phyloP scores from a whole-genome alignment of 2,888 invertebrate species.

The Spisula solida region DNA sequence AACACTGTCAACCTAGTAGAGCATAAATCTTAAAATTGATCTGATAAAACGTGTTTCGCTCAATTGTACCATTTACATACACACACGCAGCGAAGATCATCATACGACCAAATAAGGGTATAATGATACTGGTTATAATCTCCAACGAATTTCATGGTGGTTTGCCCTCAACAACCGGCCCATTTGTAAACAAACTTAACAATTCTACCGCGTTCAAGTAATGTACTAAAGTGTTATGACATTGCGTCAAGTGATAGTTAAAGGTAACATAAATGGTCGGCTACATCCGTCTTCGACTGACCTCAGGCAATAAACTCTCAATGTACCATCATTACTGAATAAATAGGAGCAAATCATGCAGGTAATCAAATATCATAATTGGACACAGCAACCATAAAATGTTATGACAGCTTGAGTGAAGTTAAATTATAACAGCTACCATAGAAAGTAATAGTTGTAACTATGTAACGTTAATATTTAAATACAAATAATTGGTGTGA shows the following conservation, averaged over 20 bases:
- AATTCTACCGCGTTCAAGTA: not conserved
- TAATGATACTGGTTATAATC: conserved; percentile 21
- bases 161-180: conserved; percentile 20
- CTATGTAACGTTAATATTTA: not conserved
- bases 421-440: conserved; percentile 6
- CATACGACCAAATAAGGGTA: conserved; percentile 7
- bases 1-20: not conserved
- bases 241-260: conserved; percentile 40
- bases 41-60: not conserved
- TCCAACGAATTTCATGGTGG: not conserved
- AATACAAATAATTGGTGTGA: conserved; percentile 14
- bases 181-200: conserved; percentile 35
- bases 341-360: conserved; percentile 18
- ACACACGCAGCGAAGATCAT: not conserved
- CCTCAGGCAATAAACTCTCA: conserved; percentile 19
- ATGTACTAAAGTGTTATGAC: conserved; percentile 16
- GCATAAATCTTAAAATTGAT: not conserved
- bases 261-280: conserved; percentile 27
- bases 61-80: not conserved
- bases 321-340: conserved; percentile 6
- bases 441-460: not conserved
- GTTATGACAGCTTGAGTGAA: conserved; percentile 20
- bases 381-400: not conserved
- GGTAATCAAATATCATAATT: not conserved
- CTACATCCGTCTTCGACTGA: conserved; percentile 25